Evolutionary conservation across 1,140 invertebrate species (phyloP).

Genomic region (Triops cancriformis): DNA sequence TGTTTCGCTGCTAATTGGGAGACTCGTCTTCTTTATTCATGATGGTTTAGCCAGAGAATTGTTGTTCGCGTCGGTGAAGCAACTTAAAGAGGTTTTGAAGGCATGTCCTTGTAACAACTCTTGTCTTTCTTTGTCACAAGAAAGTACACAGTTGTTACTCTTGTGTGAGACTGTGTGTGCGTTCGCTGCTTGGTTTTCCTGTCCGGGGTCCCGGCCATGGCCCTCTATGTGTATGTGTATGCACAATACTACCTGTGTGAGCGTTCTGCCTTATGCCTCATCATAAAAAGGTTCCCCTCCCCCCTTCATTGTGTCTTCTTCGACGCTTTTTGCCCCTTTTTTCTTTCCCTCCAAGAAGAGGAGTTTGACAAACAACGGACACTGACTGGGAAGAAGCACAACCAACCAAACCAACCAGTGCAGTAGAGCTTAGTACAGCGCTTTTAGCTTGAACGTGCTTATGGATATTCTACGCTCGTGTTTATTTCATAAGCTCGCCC

Average conservation of each 20-base stretch:
- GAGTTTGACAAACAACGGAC: conserved; percentile 6
- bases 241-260: conserved; percentile 6
- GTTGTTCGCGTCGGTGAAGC: neutral
- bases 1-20: neutral
- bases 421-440: neutral
- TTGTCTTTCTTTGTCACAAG: neutral
- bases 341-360: neutral
- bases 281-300: neutral
- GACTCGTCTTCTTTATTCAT: conserved; percentile 7
- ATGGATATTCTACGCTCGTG: conserved; percentile 4
- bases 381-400: neutral
- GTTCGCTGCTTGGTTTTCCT: neutral
- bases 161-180: neutral
- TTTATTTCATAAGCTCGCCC: neutral
- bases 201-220: neutral
- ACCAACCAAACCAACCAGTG: neutral
- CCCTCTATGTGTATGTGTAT: neutral
- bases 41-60: neutral
- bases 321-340: neutral
- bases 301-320: neutral
- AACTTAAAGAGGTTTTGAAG: neutral
- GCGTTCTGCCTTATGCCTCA: conserved; percentile 9
- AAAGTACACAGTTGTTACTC: neutral
- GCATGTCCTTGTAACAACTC: neutral
- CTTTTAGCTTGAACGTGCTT: conserved; percentile 10